A percentile compares a stretch with the other conserved stretches of the same genome.
Evolutionary conservation across 2,113 vertebrate genomes (phyloP).

Genomic region (Galemys pyrenaicus): DNA sequence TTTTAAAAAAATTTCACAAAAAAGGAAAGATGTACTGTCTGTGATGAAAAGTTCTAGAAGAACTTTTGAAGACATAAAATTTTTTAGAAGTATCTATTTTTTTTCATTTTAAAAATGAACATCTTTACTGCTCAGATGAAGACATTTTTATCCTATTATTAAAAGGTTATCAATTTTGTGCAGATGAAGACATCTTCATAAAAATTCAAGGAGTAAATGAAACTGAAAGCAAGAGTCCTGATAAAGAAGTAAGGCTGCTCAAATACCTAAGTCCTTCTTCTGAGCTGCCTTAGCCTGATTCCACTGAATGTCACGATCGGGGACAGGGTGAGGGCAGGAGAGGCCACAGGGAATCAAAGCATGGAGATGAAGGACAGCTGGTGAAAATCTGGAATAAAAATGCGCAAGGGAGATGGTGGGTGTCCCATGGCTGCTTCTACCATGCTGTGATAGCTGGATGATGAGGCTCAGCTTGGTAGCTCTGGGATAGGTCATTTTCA

Average conservation of each 20-base stretch:
- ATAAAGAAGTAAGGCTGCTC: not conserved
- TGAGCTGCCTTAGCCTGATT: not conserved
- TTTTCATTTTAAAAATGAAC: not conserved
- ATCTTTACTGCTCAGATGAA: not conserved
- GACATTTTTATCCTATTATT: not conserved
- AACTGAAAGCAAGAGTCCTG: not conserved
- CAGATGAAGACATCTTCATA: not conserved
- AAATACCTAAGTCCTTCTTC: not conserved
- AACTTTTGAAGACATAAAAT: not conserved
- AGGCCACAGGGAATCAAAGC: not conserved
- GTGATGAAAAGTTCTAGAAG: not conserved
- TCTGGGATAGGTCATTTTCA: not conserved
- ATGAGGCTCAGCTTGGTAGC: not conserved
- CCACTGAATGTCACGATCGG: not conserved
- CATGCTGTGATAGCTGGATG: too few relatives aligned
- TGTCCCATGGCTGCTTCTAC: rapidly evolving
- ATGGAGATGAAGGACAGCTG: not conserved
- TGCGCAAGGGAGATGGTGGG: not conserved
- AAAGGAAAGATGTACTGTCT: not conserved
- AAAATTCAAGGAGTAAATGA: not conserved
- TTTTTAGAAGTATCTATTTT: not conserved
- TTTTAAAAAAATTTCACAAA: not conserved
- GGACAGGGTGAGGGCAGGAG: not conserved
- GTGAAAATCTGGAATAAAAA: rapidly evolving
- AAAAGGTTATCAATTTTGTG: not conserved